phyloP scores from a whole-genome alignment of 2,797 vertebrate species.

The Sebastes nivosus region DNA sequence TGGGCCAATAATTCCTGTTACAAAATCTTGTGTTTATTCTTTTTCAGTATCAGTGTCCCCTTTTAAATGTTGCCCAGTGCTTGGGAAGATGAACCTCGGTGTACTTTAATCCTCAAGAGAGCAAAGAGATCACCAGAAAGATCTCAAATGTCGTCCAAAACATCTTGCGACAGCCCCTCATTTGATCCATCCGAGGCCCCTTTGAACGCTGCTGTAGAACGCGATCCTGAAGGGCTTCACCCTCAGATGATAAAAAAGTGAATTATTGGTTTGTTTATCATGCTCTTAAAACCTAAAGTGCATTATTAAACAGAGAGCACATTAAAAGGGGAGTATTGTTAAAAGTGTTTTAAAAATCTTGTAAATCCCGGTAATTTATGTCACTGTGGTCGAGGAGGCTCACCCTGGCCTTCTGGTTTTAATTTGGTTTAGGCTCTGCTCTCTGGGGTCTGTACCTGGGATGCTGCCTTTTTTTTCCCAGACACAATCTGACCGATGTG shows the following conservation, averaged over 20 bases:
- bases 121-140: slow-evolving; percentile 62
- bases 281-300: slow-evolving; percentile 92
- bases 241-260: slow-evolving; percentile 89
- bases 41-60: slow-evolving; percentile 33
- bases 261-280: slow-evolving; percentile 94
- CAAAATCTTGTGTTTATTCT: slow-evolving; percentile 55
- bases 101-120: slow-evolving; percentile 64
- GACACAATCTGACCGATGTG: slow-evolving; percentile 84
- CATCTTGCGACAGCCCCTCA: slow-evolving; percentile 75
- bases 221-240: slow-evolving; percentile 77
- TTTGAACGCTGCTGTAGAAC: slow-evolving; percentile 86
- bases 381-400: slow-evolving; percentile 84
- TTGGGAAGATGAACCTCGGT: slow-evolving; percentile 59
- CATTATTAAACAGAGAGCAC: slow-evolving; percentile 93
- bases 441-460: slow-evolving; percentile 84
- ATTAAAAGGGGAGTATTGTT: slow-evolving; percentile 95
- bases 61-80: slow-evolving; percentile 53
- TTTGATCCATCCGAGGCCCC: slow-evolving; percentile 66
- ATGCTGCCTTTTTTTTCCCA: slow-evolving; percentile 70
- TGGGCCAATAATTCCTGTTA: slow-evolving; percentile 14
- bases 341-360: slow-evolving; percentile 98
- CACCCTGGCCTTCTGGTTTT: slow-evolving; percentile 90
- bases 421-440: slow-evolving; percentile 86
- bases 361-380: slow-evolving; percentile 98
- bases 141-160: slow-evolving; percentile 72